Conservation (phyloP, 2,888 invertebrate species). For the Eupithecia abbreviata region DNA sequence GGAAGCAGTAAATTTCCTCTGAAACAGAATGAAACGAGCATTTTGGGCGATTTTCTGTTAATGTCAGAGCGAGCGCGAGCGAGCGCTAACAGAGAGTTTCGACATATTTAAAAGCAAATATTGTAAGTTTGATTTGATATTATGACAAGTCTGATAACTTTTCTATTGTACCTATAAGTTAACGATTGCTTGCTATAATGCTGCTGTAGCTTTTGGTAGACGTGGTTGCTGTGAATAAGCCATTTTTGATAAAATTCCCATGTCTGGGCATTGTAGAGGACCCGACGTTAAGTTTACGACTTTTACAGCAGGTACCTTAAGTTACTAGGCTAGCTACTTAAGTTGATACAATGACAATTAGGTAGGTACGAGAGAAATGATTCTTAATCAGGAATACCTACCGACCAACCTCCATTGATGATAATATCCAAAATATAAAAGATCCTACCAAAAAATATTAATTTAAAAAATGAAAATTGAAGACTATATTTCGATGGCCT, state of each 20-base stretch:
- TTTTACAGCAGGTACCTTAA: no score
- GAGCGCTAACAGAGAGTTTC: background rate
- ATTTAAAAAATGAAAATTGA: background rate
- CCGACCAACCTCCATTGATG: no score
- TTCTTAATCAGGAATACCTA: no score
- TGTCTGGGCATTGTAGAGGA: background rate
- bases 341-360: background rate
- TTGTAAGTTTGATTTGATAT: background rate
- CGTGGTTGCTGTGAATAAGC: background rate
- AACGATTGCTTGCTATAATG: no score
- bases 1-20: constrained; percentile 3
- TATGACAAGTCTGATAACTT: background rate
- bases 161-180: no score
- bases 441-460: no score
- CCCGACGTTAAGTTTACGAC: background rate
- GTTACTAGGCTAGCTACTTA: no score
- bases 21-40: background rate
- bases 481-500: background rate
- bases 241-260: background rate
- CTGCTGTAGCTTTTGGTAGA: background rate
- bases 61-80: background rate
- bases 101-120: background rate
- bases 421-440: no score
- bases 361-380: background rate
- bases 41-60: background rate